These are phyloP conservation scores for Ostrea edulis DNA, from an alignment of 1,140 invertebrate genomes.

Conservation along the genomic window DNA sequence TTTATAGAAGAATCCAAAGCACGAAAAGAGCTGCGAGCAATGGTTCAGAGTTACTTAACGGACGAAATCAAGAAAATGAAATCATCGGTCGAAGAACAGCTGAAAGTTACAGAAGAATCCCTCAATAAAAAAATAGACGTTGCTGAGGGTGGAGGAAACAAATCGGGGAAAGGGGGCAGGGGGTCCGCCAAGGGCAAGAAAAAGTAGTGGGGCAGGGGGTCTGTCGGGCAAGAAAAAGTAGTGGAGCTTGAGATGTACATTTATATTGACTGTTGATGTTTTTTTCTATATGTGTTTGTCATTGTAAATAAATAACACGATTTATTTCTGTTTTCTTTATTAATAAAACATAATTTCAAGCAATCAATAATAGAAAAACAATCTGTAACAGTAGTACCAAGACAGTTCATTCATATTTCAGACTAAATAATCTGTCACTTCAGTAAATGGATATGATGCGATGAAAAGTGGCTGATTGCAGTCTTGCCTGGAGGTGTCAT, in stretches of 20 bases:
- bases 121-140: slow-evolving; percentile 72
- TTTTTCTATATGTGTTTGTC: not conserved
- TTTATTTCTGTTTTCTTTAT: not conserved
- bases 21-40: slow-evolving; percentile 70
- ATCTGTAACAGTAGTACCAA: no score
- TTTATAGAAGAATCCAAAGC: slow-evolving; percentile 69
- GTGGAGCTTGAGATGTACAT: not conserved
- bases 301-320: not conserved
- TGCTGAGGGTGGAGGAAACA: slow-evolving; percentile 60
- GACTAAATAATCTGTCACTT: no score
- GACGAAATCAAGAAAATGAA: slow-evolving; percentile 77
- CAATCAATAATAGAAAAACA: not conserved
- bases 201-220: slow-evolving; percentile 63
- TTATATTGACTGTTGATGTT: slow-evolving; percentile 39
- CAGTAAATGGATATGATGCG: no score
- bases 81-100: slow-evolving; percentile 72
- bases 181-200: slow-evolving; percentile 73
- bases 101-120: slow-evolving; percentile 73
- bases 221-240: slow-evolving; percentile 71
- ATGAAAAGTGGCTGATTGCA: no score
- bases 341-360: not conserved
- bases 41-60: slow-evolving; percentile 73
- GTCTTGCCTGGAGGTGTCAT: no score
- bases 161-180: slow-evolving; percentile 62
- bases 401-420: no score